Percentiles rank a stretch among this genome's conserved stretches.
Conservation (phyloP, 2,797 vertebrate species). For the Mionectes olivaceus region DNA sequence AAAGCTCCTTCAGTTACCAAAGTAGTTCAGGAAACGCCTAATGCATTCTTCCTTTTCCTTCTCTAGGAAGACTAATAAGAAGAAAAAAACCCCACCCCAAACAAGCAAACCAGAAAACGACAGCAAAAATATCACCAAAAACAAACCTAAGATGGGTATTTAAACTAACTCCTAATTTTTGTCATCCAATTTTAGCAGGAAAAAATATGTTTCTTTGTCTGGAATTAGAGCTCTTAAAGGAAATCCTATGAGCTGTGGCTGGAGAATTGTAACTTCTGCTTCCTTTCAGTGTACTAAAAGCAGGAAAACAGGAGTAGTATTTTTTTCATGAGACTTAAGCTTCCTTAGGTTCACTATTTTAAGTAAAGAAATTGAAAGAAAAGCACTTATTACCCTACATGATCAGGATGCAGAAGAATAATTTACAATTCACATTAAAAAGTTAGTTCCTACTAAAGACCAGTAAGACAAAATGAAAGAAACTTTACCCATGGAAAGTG, state of each 20-base stretch:
- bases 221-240: not conserved
- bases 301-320: not conserved
- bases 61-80: not conserved
- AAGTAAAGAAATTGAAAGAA: not conserved
- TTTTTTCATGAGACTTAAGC: not conserved
- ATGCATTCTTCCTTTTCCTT: not conserved
- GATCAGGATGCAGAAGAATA: not conserved
- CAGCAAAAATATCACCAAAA: not conserved
- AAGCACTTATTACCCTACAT: not conserved
- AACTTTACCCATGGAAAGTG: not conserved
- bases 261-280: not conserved
- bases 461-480: not conserved
- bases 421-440: not conserved
- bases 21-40: not conserved
- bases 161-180: not conserved
- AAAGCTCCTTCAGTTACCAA: not conserved
- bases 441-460: not conserved
- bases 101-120: not conserved
- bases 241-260: not conserved
- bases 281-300: not conserved
- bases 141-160: not conserved
- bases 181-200: not conserved
- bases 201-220: not conserved
- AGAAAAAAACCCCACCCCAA: fast-evolving
- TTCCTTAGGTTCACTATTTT: not conserved